A percentile compares a stretch with the other conserved stretches of the same genome.
Conservation (phyloP, 2,797 vertebrate genomes). For the Helicolenus hilgendorfi region DNA sequence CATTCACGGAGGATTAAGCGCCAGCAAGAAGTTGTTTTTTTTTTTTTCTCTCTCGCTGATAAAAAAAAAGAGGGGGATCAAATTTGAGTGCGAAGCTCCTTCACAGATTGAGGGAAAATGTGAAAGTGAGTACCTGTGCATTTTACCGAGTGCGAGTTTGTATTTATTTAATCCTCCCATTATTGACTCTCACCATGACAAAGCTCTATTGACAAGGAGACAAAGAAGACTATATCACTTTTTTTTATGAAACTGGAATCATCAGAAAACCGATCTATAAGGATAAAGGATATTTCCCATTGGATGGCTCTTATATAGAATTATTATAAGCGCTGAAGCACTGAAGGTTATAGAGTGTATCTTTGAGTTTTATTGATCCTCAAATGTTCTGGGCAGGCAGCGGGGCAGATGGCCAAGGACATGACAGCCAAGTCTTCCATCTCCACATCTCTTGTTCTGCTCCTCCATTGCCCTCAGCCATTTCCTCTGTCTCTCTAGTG, state of each 20-base stretch:
- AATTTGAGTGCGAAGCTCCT: constrained; percentile 75
- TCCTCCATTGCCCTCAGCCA: constrained; percentile 50
- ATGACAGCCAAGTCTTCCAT: constrained; percentile 70
- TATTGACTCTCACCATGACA: constrained; percentile 76
- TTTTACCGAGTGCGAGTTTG: constrained; percentile 63
- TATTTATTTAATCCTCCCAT: constrained; percentile 78
- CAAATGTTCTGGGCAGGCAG: constrained; percentile 57
- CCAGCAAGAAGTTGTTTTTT: constrained; percentile 58
- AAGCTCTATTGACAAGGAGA: constrained; percentile 75
- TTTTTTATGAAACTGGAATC: constrained; percentile 62
- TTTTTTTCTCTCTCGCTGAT: constrained; percentile 26
- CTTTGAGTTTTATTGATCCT: constrained; percentile 76
- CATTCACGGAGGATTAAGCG: constrained; percentile 81
- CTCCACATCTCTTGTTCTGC: constrained; percentile 67
- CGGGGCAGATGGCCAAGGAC: constrained; percentile 77
- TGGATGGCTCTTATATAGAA: constrained; percentile 42
- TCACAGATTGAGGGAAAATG: constrained; percentile 74
- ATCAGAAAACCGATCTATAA: constrained; percentile 70
- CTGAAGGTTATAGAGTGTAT: constrained; percentile 74
- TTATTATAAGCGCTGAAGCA: constrained; percentile 66
- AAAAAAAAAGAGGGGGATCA: constrained; percentile 76
- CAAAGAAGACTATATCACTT: constrained; percentile 61
- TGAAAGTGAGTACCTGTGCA: constrained; percentile 70
- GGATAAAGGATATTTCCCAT: constrained; percentile 67
- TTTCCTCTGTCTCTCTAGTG: constrained; percentile 66